Percentiles rank a stretch among this genome's conserved stretches.
Evolutionary conservation across 2,113 vertebrate species (phyloP).

Genomic region (Strix uralensis): DNA sequence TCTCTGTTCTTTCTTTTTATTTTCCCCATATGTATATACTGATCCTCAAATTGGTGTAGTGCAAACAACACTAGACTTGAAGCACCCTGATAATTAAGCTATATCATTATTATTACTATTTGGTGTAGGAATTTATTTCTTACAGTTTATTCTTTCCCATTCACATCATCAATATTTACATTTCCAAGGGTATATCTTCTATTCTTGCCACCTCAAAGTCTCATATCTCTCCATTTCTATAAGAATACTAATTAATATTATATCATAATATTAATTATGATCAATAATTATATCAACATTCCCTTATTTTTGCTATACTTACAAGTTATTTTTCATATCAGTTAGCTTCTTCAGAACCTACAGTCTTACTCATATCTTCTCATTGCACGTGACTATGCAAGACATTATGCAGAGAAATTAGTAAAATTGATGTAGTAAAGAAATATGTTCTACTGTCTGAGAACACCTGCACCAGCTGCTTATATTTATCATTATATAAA

Average conservation of each 20-base stretch:
- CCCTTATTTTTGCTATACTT: neutral
- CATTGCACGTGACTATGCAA: neutral
- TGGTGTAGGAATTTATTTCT: neutral
- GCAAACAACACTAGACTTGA: neutral
- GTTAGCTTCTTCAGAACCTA: neutral
- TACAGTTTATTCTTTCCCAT: neutral
- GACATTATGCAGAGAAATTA: neutral
- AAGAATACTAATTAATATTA: neutral
- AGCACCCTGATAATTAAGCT: neutral
- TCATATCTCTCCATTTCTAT: neutral
- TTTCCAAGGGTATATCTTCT: neutral
- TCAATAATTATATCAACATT: neutral
- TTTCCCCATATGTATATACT: neutral
- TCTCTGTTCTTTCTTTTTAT: neutral
- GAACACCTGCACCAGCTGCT: constrained; percentile 55
- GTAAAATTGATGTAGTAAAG: constrained; percentile 4
- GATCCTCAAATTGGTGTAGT: neutral
- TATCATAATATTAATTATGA: neutral
- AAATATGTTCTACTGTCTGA: neutral
- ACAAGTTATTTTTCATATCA: neutral
- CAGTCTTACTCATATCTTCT: neutral
- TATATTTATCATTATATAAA: constrained; percentile 22
- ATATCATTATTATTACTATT: neutral
- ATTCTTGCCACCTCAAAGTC: neutral
- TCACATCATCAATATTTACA: neutral